These are phyloP conservation scores for Pygocentrus nattereri DNA, from an alignment of 2,797 vertebrate species.

Conservation along the genomic window DNA sequence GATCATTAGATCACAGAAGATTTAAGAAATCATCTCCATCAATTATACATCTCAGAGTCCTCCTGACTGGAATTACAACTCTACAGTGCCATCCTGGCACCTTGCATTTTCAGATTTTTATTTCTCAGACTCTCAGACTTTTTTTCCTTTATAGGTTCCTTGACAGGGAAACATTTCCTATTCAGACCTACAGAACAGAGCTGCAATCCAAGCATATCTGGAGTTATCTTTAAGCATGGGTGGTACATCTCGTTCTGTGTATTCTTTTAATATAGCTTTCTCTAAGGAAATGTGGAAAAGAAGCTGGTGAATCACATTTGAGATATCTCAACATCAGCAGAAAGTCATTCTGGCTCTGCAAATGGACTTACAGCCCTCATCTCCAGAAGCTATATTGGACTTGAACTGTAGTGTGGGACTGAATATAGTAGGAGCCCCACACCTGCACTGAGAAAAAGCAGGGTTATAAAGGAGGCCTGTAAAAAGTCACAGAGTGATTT, in stretches of 20 bases:
- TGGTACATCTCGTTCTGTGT: conserved; percentile 15
- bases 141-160: conserved; percentile 30
- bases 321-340: conserved; percentile 41
- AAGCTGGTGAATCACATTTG: conserved; percentile 40
- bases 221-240: conserved; percentile 34
- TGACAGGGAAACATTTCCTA: conserved; percentile 41
- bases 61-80: conserved; percentile 58
- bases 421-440: not conserved
- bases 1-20: conserved; percentile 66
- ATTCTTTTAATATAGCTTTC: conserved; percentile 28
- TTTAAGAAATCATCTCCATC: conserved; percentile 68
- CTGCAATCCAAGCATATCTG: conserved; percentile 24
- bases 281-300: conserved; percentile 23
- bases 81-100: conserved; percentile 18
- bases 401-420: conserved; percentile 4
- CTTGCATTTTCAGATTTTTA: conserved; percentile 23
- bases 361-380: conserved; percentile 32
- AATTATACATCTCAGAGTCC: conserved; percentile 70
- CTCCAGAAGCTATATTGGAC: conserved; percentile 34
- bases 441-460: not conserved
- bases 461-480: not conserved
- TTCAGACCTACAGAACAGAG: conserved; percentile 4
- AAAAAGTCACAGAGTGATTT: conserved; percentile 37
- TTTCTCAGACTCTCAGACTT: conserved; percentile 20
- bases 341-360: conserved; percentile 42